Percentiles rank a stretch among this genome's conserved stretches.
Evolutionary conservation across 1,140 invertebrate species (phyloP).

Genomic region (Phymorhynchus buccinoides): DNA sequence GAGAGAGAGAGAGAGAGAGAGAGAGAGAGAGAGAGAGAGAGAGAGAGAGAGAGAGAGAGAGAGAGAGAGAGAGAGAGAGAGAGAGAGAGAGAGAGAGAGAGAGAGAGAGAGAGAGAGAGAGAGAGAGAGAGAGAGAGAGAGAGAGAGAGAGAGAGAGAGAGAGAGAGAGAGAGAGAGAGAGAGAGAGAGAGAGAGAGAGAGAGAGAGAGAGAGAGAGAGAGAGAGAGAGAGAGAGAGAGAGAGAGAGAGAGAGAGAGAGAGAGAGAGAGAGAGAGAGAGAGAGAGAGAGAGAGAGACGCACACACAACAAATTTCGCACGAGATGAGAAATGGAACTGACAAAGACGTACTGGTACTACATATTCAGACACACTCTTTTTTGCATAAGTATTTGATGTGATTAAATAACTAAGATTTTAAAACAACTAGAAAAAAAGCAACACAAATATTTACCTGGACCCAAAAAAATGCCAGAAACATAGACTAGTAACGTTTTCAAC

Average conservation of each 20-base stretch:
- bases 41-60: no score
- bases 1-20: no score
- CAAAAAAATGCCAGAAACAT: no score
- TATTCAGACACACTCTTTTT: neutral
- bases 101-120: no score
- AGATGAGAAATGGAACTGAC: neutral
- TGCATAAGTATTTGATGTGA: no score
- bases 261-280: neutral
- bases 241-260: slow-evolving; percentile 2
- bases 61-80: neutral
- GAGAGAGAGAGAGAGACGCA: neutral
- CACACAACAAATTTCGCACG: neutral
- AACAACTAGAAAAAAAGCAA: no score
- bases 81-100: neutral
- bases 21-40: no score
- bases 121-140: no score
- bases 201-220: slow-evolving; percentile 3
- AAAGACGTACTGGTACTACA: neutral
- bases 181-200: neutral
- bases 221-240: neutral
- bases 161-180: neutral
- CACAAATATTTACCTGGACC: no score
- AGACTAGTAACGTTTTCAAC: no score
- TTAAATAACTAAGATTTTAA: no score
- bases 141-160: neutral